These are phyloP conservation scores for Nymphalis io DNA, from an alignment of 1,140 invertebrate species.

Conservation along the genomic window DNA sequence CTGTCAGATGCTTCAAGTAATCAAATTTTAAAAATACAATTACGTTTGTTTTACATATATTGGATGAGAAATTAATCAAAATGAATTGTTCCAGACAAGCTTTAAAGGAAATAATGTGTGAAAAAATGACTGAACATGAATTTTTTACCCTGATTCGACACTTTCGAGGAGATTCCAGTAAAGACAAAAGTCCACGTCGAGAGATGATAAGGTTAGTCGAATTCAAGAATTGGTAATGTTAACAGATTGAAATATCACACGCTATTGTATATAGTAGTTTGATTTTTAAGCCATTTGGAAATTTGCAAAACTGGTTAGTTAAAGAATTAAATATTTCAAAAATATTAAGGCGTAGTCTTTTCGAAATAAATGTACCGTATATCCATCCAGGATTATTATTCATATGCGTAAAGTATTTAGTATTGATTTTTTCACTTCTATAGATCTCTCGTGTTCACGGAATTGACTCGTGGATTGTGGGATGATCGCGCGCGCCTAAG, in stretches of 20 bases:
- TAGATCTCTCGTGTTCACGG: constrained; percentile 84
- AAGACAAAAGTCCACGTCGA: constrained; percentile 70
- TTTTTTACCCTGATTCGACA: constrained; percentile 86
- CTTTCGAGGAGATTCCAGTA: constrained; percentile 80
- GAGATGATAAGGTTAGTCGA: constrained; percentile 74
- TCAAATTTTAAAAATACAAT: constrained; percentile 21
- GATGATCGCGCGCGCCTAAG: constrained; percentile 84
- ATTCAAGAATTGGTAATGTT: too few species aligned
- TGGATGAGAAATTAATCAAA: background rate
- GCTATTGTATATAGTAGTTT: too few species aligned
- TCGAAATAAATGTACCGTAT: too few species aligned
- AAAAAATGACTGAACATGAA: constrained; percentile 88
- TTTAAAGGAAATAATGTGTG: constrained; percentile 82
- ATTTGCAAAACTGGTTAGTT: too few species aligned
- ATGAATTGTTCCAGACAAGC: constrained; percentile 74
- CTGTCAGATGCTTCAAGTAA: constrained; percentile 82
- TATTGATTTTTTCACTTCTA: background rate
- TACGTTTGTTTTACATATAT: background rate
- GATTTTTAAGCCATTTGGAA: too few species aligned
- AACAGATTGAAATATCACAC: too few species aligned
- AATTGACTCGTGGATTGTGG: constrained; percentile 86
- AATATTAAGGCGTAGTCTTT: too few species aligned
- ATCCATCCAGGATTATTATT: too few species aligned
- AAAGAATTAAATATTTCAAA: too few species aligned
- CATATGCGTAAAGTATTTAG: too few species aligned